Percentiles rank a stretch among this genome's conserved stretches.
Evolutionary conservation across 2,888 invertebrate genomes (phyloP).

Genomic region (Lasioglossum oenotherae): DNA sequence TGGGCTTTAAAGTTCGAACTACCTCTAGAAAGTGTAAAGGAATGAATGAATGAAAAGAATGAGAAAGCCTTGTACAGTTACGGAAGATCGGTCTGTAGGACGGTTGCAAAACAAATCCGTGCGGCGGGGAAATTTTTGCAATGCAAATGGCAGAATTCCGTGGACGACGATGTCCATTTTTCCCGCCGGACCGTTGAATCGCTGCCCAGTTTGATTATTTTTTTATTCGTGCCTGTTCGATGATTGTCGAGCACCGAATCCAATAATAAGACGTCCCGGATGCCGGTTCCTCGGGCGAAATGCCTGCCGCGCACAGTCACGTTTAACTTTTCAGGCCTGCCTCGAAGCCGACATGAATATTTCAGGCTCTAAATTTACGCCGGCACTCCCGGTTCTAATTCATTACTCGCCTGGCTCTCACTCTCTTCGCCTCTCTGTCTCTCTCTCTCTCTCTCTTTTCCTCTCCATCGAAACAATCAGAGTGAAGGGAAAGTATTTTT

Average conservation of each 20-base stretch:
- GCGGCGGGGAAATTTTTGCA: background rate
- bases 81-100: background rate
- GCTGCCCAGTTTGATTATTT: background rate
- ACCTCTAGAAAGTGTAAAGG: background rate
- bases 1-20: background rate
- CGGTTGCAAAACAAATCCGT: background rate
- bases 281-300: constrained; percentile 21
- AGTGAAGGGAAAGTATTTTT: background rate
- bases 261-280: constrained; percentile 37
- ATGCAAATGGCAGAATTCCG: background rate
- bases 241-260: constrained; percentile 20
- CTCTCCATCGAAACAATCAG: background rate
- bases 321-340: constrained; percentile 10
- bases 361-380: constrained; percentile 18
- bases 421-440: background rate
- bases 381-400: constrained; percentile 6
- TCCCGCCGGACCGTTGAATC: background rate
- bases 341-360: constrained; percentile 13
- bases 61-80: background rate
- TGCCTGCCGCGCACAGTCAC: background rate
- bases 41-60: background rate
- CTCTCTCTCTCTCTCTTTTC: background rate
- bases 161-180: background rate
- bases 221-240: background rate
- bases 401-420: constrained; percentile 3